phyloP scores from a whole-genome alignment of 2,113 vertebrate species.

The Dinomys branickii region DNA sequence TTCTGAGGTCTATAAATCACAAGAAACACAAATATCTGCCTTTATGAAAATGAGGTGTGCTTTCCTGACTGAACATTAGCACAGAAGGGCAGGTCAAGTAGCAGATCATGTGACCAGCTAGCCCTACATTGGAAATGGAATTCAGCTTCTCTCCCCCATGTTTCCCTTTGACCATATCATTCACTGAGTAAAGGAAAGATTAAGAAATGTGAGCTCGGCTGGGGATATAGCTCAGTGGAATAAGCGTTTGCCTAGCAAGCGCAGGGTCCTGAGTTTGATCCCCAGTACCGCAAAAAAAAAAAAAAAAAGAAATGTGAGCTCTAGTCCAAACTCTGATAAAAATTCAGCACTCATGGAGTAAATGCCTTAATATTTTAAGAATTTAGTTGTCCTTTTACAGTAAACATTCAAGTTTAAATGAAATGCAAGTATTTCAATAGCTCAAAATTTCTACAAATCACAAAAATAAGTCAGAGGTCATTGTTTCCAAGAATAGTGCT shows the following conservation, averaged over 20 bases:
- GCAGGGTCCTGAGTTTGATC: no score
- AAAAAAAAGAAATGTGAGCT: neutral
- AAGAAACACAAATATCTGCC: neutral
- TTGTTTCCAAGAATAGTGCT: neutral
- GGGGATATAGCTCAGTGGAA: no score
- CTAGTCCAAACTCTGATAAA: neutral
- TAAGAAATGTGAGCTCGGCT: neutral
- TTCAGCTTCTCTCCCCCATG: neutral
- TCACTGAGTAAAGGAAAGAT: neutral
- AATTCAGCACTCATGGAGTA: neutral
- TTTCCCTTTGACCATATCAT: neutral
- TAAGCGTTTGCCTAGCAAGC: no score
- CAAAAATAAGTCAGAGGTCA: neutral
- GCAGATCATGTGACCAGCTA: neutral
- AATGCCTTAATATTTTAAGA: neutral
- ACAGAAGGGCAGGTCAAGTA: neutral
- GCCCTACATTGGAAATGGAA: neutral
- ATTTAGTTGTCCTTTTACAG: neutral
- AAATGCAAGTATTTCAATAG: neutral
- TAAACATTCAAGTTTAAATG: neutral
- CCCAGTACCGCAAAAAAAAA: no score
- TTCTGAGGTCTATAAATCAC: constrained; percentile 2
- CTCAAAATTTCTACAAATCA: neutral
- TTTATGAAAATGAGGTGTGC: neutral
- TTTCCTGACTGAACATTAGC: neutral